Evolutionary conservation across 2,888 invertebrate species (phyloP).

Genomic region (Ischnura elegans): DNA sequence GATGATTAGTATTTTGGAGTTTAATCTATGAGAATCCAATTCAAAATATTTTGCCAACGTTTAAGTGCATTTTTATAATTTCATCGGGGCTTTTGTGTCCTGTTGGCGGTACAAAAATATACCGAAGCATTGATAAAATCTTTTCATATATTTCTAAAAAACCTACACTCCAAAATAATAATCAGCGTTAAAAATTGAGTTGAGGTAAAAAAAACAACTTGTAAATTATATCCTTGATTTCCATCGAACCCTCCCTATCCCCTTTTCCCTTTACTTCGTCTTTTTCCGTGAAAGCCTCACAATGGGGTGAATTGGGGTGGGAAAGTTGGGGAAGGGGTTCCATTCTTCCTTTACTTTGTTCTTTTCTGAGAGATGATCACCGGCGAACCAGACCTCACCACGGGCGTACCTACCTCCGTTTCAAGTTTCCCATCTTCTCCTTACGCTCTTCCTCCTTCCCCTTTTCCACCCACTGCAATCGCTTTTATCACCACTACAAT

Average conservation of each 20-base stretch:
- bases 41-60: too few species aligned
- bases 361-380: neutral
- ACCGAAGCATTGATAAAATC: too few species aligned
- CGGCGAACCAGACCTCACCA: neutral
- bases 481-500: neutral
- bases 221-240: too few species aligned
- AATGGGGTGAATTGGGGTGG: neutral
- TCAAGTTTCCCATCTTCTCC: neutral
- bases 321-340: neutral
- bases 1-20: too few species aligned
- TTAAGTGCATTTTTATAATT: too few species aligned
- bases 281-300: neutral
- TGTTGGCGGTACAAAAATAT: too few species aligned
- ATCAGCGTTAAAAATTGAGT: too few species aligned
- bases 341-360: constrained; percentile 29
- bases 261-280: neutral
- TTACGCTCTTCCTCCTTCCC: neutral
- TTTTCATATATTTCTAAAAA: too few species aligned
- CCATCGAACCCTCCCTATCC: neutral
- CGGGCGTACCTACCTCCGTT: neutral
- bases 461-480: neutral
- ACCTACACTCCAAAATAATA: too few species aligned
- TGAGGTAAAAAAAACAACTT: too few species aligned
- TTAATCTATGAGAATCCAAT: too few species aligned
- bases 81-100: too few species aligned